Conservation (phyloP, 2,797 vertebrate species). For the Spinus pinus region DNA sequence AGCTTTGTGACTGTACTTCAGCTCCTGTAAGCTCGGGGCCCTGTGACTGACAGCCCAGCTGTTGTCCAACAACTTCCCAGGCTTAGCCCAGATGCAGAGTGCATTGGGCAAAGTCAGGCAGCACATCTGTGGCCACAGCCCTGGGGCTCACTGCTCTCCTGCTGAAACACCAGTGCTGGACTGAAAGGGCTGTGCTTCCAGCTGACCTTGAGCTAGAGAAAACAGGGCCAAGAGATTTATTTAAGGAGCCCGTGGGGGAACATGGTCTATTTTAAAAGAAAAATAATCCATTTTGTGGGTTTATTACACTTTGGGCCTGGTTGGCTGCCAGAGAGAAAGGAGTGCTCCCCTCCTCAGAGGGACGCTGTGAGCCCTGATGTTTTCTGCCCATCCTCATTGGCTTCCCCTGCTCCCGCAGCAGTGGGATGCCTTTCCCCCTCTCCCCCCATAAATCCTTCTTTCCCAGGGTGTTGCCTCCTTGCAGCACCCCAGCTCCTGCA, state of each 20-base stretch:
- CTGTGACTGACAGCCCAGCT: not conserved
- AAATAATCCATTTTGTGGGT: not conserved
- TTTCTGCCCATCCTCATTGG: not conserved
- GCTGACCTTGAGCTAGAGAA: constrained; percentile 13
- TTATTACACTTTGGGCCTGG: not conserved
- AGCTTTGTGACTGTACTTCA: not conserved
- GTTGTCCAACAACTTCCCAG: not conserved
- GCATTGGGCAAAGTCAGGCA: not conserved
- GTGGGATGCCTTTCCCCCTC: not conserved
- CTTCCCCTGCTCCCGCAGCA: not conserved
- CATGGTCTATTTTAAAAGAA: constrained; percentile 26
- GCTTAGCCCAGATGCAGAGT: not conserved
- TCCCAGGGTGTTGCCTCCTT: not conserved
- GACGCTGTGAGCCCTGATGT: not conserved
- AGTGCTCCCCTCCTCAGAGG: not conserved
- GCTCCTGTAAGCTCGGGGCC: not conserved
- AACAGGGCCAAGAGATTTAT: constrained; percentile 2
- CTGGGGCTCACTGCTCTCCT: not conserved
- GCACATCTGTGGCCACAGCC: not conserved
- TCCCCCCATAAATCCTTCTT: not conserved
- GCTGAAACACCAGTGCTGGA: not conserved
- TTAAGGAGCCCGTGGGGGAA: not conserved
- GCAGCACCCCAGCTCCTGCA: not conserved
- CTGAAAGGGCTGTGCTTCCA: not conserved
- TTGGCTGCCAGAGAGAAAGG: not conserved